Conservation (phyloP, 2,888 invertebrate species). For the Protonemura montana region DNA sequence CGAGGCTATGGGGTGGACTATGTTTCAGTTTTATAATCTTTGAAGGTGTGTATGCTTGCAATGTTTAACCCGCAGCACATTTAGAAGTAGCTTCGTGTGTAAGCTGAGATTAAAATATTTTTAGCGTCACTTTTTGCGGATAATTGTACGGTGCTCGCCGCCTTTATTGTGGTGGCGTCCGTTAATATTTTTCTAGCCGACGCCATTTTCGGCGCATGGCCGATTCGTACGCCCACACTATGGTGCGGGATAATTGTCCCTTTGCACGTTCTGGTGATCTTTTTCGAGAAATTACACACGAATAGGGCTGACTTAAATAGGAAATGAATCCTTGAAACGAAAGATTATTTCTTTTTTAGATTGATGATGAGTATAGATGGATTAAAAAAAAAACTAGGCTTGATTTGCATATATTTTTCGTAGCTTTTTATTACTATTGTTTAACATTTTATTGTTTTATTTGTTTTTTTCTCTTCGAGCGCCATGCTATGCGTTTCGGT, state of each 20-base stretch:
- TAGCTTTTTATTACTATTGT: slow-evolving; percentile 17
- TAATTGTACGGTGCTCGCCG: background rate
- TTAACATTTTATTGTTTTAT: slow-evolving; percentile 33
- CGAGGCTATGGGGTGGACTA: background rate
- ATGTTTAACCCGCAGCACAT: too few relatives aligned
- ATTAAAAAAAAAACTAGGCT: background rate
- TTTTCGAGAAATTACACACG: background rate
- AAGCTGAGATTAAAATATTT: too few relatives aligned
- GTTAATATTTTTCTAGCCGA: background rate
- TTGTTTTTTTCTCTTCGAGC: background rate
- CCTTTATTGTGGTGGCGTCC: background rate
- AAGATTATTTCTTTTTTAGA: background rate
- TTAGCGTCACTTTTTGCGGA: background rate
- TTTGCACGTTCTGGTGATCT: background rate
- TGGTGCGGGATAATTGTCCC: background rate
- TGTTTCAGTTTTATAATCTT: background rate
- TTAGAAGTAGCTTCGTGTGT: too few relatives aligned
- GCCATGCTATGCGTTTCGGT: background rate
- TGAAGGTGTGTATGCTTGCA: too few relatives aligned
- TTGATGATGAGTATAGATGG: too few relatives aligned
- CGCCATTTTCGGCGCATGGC: background rate
- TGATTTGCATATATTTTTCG: slow-evolving; percentile 13
- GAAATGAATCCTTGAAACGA: background rate
- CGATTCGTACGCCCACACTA: background rate
- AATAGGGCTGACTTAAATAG: background rate